These are phyloP conservation scores for Amazonetta brasiliensis DNA, from an alignment of 2,797 vertebrate species.

Conservation along the genomic window DNA sequence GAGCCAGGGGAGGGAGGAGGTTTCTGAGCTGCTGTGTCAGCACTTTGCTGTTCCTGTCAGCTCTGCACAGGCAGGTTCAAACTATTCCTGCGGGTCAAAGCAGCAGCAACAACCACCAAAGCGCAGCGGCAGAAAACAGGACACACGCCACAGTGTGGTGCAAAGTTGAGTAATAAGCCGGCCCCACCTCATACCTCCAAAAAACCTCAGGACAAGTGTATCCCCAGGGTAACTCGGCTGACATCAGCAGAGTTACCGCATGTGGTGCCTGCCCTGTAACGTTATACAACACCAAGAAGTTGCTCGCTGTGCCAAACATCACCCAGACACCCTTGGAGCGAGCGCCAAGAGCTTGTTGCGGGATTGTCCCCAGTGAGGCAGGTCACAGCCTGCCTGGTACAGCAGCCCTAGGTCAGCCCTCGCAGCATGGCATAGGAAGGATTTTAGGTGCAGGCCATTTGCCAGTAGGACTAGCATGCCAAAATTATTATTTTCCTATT, in stretches of 20 bases:
- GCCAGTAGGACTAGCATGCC: neutral
- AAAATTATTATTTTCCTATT: neutral
- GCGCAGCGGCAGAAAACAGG: neutral
- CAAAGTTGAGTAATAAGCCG: neutral
- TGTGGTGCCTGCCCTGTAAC: neutral
- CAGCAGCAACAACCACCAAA: neutral
- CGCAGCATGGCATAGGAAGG: neutral
- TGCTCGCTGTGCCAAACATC: neutral
- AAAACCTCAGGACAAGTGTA: neutral
- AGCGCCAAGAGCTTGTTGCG: neutral
- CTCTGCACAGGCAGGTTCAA: neutral
- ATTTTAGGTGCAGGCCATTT: neutral
- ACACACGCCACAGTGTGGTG: accelerated
- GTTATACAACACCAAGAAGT: neutral
- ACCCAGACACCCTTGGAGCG: accelerated
- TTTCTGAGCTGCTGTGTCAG: neutral
- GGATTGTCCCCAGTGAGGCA: neutral
- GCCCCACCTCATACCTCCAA: neutral
- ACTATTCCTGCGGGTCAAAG: neutral
- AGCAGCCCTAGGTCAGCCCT: neutral
- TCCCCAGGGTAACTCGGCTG: neutral
- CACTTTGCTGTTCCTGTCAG: neutral
- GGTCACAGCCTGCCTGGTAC: neutral
- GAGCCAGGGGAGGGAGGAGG: neutral
- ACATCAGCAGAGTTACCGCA: neutral